Base-by-base conservation (phyloP, 2,113 vertebrate species). In the Platycercus adscitus region DNA sequence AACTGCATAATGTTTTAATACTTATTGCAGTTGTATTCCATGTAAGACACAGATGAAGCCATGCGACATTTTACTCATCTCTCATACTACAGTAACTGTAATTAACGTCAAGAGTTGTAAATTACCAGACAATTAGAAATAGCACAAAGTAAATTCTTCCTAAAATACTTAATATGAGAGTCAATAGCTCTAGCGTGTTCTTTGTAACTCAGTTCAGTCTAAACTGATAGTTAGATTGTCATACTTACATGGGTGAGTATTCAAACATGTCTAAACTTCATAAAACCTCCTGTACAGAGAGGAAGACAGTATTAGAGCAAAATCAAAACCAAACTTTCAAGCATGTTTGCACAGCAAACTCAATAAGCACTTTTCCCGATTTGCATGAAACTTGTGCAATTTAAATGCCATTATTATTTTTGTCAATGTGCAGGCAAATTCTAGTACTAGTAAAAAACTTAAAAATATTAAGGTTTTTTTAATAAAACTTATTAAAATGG, bases 401-500 rank as follows among this genome's bases (percentile, higher is more conserved):
- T 90, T 39, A 58, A 86, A 77, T 79, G 39, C 26, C 47, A 37
- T 93, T 66, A 81, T 66, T 95, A 61, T 52, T 87, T 78, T 63
- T 94, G 69, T 73, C 89, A 81, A 7, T 21, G 41, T 52, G 47
- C 44, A 80, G 53, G 46, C 49, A 78, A 93, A 76, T 83, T 79
- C 39, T 79, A 41, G 52, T 20, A 55, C 6, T 4, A 39, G 35
- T 61, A 35, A 68, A 70, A 97, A 72, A 63, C 80, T 86, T 72
- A 18, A 63, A 75, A 93, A 81, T 15, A 68, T 7, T 43, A 79
- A 56, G 69, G 9, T 23, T 95, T 96, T 83, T 71, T 91, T 91
- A 79, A 85, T 52, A 84, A 80, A 93, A 80, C 26, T 63, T 91
- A 86, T 97, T 96, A 80, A 96, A 97, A 95, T 39, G 91, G 90